A percentile compares a stretch with the other conserved stretches of the same genome.
These are phyloP conservation scores for Scomberomorus guttatus DNA, from an alignment of 2,797 vertebrate genomes.

Conservation along the genomic window DNA sequence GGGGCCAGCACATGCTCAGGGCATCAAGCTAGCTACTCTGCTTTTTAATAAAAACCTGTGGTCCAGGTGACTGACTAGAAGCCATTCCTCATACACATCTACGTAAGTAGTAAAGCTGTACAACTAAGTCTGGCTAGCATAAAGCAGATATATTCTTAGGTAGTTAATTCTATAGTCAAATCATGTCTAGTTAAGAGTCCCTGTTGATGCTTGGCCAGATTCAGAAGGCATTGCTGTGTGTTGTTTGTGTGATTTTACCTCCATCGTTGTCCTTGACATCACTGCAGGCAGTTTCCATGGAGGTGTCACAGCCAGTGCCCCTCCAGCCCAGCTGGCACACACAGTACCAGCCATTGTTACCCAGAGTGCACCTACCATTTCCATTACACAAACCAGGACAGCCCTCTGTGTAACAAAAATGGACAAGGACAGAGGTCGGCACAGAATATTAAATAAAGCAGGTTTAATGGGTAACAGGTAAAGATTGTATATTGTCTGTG, in stretches of 20 bases:
- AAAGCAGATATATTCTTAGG: conserved; percentile 19
- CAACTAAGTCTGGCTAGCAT: conserved; percentile 40
- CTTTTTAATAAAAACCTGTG: conserved; percentile 69
- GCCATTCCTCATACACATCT: conserved; percentile 42
- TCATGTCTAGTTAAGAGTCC: conserved; percentile 54
- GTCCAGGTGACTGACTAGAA: conserved; percentile 56
- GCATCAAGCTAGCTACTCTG: conserved; percentile 56
- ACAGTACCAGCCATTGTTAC: conserved; percentile 97
- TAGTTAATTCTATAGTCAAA: conserved; percentile 55
- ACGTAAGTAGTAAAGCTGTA: conserved; percentile 16
- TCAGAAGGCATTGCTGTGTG: conserved; percentile 50
- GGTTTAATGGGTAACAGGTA: conserved; percentile 1
- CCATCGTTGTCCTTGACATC: conserved; percentile 98
- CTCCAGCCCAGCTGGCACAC: conserved; percentile 99
- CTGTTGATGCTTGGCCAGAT: conserved; percentile 42
- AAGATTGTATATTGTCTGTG: background rate
- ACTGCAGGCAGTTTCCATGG: conserved; percentile 97
- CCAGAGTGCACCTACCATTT: conserved; percentile 98
- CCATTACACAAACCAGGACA: conserved; percentile 98
- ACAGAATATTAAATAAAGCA: conserved; percentile 39
- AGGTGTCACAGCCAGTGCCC: conserved; percentile 96
- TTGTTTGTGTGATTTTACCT: conserved; percentile 88
- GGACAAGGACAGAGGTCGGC: conserved; percentile 67
- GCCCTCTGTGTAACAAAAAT: conserved; percentile 91
- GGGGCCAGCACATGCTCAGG: conserved; percentile 54